Evolutionary conservation across 2,888 invertebrate genomes (phyloP), one percentile per base, ranked within the genome.

Genomic region (Diadegma fenestrale): DNA sequence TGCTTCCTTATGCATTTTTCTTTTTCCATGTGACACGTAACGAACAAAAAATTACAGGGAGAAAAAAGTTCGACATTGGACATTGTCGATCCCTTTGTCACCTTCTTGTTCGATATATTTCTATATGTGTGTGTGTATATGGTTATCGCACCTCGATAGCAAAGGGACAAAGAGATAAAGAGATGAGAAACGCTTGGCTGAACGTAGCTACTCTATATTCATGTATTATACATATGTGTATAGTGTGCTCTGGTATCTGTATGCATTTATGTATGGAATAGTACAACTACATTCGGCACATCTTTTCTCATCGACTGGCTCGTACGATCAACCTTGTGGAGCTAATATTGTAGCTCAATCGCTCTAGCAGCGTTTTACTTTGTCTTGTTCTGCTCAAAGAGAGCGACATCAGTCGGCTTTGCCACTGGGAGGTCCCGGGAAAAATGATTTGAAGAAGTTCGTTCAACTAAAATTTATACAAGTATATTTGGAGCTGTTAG

Each of bases 41-140:
- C 5, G 8, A 33, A 41, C 33, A 33, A 69, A 54, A 61, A n/a
- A 22, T 19, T 19, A 30, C 22, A 26, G 37, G 54, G 17, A 26
- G 10, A 78, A 69, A 80, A 80, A 85, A 82, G 30, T 30, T 82
- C 48, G 82, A 85, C 79, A 76, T 85, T 66, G 80, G 80, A 84
- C 77, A 51, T 68, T 48, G 51, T 73, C 33, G 73, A 54, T 66
- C 76, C 68, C 64, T 30, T 77, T 58, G 72, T 76, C 76, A 66
- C 48, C 43, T 64, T 61, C 71, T 81, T 64, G 33, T 64, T 30
- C 54, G 26, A 63, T 66, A 41, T 48, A 33, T 54, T n/a, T 30
- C 17, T 66, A 69, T 69, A 37, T 71, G 3, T 73, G 48, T 51
- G 51, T 41, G 48, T 73, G 69, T 85, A 61, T 41, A 54, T 63